Evolutionary conservation across 2,797 vertebrate species (phyloP).

Genomic region (Anomalospiza imberbis): DNA sequence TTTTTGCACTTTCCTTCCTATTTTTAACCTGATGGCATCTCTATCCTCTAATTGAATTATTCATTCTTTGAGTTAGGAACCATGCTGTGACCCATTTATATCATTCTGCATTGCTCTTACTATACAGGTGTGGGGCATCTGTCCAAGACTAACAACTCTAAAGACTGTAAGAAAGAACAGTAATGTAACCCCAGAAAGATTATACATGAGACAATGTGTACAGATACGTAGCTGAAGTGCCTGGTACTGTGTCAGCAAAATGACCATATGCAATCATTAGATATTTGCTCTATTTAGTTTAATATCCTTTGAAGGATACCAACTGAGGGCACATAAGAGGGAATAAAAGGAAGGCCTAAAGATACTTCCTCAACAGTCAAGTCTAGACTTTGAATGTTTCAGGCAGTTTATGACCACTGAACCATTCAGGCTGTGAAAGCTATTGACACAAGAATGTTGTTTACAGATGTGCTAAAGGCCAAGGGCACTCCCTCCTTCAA

Average conservation of each 20-base stretch:
- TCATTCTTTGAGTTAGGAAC: background rate
- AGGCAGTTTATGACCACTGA: background rate
- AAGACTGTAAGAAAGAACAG: background rate
- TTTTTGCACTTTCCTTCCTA: background rate
- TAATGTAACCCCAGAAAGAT: background rate
- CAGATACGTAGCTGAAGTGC: background rate
- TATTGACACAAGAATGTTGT: background rate
- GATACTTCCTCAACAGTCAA: background rate
- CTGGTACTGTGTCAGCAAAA: background rate
- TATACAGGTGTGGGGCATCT: background rate
- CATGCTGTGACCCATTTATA: background rate
- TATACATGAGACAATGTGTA: background rate
- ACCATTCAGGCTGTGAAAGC: background rate
- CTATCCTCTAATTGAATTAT: background rate
- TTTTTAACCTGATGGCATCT: background rate
- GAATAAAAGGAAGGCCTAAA: background rate
- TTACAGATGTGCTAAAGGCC: background rate
- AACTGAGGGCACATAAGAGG: background rate
- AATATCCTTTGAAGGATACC: background rate
- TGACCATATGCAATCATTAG: background rate
- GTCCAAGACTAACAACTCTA: background rate
- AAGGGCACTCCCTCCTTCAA: background rate
- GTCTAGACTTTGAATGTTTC: accelerated
- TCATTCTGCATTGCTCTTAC: background rate
- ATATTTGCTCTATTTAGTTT: background rate